Percentiles rank a stretch among this genome's conserved stretches.
Conservation (phyloP, 1,140 invertebrate genomes). For the Apis cerana region DNA sequence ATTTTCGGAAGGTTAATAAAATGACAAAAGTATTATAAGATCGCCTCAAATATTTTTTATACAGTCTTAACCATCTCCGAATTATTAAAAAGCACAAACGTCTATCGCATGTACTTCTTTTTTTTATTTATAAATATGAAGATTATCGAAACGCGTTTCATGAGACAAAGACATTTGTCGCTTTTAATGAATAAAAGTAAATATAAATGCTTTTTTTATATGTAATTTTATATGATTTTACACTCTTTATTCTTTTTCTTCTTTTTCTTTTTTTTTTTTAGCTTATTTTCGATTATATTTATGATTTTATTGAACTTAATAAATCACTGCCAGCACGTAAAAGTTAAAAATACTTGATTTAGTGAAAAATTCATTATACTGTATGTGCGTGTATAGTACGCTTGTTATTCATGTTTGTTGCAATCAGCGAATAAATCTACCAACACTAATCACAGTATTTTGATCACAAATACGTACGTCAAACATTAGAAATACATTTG, state of each 20-base stretch:
- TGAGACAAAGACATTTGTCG: conserved; percentile 33
- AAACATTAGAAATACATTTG: conserved; percentile 43
- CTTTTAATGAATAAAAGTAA: conserved; percentile 37
- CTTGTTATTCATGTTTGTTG: conserved; percentile 28
- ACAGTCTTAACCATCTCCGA: conserved; percentile 54
- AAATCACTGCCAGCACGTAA: conserved; percentile 7
- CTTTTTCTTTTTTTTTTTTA: conserved; percentile 3
- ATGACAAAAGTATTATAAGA: conserved; percentile 40
- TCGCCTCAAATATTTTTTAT: conserved; percentile 39
- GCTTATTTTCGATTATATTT: conserved; percentile 7
- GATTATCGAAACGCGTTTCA: conserved; percentile 40
- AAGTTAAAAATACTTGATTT: conserved; percentile 45
- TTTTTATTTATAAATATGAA: conserved; percentile 42
- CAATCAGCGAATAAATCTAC: conserved; percentile 38
- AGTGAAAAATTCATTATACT: conserved; percentile 42
- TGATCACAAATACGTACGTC: conserved; percentile 41
- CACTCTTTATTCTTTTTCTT: background rate
- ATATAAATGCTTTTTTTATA: conserved; percentile 33
- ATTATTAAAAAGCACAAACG: conserved; percentile 38
- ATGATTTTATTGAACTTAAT: conserved; percentile 27
- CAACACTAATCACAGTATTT: conserved; percentile 45
- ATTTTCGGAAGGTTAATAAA: conserved; percentile 39
- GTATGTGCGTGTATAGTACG: conserved; percentile 36
- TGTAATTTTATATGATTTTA: conserved; percentile 12
- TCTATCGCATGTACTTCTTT: conserved; percentile 11